Evolutionary conservation across 2,113 vertebrate genomes (phyloP), one percentile per base, ranked within the genome.

Genomic region (Pelecanus crispus): DNA sequence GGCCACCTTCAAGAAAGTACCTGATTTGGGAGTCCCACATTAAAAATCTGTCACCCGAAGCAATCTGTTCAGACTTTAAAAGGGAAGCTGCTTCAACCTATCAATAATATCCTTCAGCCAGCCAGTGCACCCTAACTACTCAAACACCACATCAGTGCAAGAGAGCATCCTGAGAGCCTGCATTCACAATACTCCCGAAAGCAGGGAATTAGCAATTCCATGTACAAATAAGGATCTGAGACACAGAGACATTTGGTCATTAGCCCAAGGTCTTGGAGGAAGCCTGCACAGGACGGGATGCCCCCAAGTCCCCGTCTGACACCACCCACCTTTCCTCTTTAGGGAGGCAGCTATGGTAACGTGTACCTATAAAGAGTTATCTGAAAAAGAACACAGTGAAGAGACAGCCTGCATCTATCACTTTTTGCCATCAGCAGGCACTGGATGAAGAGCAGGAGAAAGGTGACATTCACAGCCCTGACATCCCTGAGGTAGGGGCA

Each of bases 241-340:
- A 25, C 32, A 63, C 36, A 22, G 44, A 65, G 61, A 38, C 1
- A 1, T 44, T 55, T 1, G 0, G 18, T 52, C 61, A 70, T 74
- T 59, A 50, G 50, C 38, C 55, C 31, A 38, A 49, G 44, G 50
- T 80, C 38, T 44, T 6, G 0, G 55, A 58, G n/a, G 62, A 80
- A 63, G 55, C 38, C 55, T 28, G 11, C 1, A 2, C 50, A 68
- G 56, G 17, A 53, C 1, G 0, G 66, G 62, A 26, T 83, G n/a
- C n/a, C 49, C 61, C 66, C 0, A 0, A 90, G n/a, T 31, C 9
- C 31, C 31, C 1, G 0, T 17, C 72, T 56, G 40, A 55, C 31
- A n/a, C 19, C 45, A 56, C 7, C 34, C 34, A 52, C 11, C n/a
- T 26, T 52, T 77, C 26, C 24, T 40, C 72, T 71, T 79, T 45